Base-by-base conservation (phyloP, 1,140 invertebrate species). In the Dolichoris vasculosae region DNA sequence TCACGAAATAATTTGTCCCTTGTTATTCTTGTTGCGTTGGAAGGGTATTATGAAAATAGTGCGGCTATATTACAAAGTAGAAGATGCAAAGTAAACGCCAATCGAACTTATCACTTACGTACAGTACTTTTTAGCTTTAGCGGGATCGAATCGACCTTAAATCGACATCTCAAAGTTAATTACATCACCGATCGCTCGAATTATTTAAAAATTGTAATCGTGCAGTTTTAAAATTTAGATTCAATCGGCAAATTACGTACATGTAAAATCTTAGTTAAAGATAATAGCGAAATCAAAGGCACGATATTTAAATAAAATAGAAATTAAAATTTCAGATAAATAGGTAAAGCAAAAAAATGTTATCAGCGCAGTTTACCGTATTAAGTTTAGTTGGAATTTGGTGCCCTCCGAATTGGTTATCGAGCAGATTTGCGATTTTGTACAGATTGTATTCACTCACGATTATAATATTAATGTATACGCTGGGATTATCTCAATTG, bases 311-410 rank as follows among this genome's bases (percentile, higher is more conserved):
- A 73, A 38, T n/a, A n/a, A 43, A 73, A 20, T 13, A 23, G 3
- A 32, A 13, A 67, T 43, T 17, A 73, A 6, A 73, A 43, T 43
- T 73, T 6, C 69, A 73, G 69, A 73, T 73, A 43, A 43, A 43
- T 59, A 59, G 4, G 13, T 59, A 43, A 35, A 38, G 30, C 6
- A 20, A 8, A 43, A 73, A 0, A 7, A 84, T 84, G 64, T 40
- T 84, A 43, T 23, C 63, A 26, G 9, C 59, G 2, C 83, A 81
- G 15, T 85, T 85, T 48, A 63, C 26, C 6, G 51, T 85, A 32
- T 40, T 85, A 11, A 63, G 38, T 38, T 17, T 82, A n/a, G 32
- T 32, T 4, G 84, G 84, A 1, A 26, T 86, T 30, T 86, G 84
- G 84, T 55, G 73, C 55, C 84, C 84, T 7, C 38, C 30, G 8